Percentiles rank a stretch among this genome's conserved stretches.
Conservation (phyloP, 2,113 vertebrate genomes). For the Ardeotis arabs region DNA sequence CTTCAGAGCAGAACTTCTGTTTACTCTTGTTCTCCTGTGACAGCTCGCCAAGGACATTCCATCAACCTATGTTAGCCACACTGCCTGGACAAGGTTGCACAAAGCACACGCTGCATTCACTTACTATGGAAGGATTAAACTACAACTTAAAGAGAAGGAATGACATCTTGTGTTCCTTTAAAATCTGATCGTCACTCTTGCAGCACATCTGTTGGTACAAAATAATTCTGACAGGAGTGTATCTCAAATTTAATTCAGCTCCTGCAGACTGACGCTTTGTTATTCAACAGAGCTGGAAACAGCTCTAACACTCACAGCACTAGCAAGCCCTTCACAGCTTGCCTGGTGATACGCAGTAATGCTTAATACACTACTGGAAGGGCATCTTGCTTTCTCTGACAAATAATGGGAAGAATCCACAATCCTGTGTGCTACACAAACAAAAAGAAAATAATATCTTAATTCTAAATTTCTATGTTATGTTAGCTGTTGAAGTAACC, state of each 20-base stretch:
- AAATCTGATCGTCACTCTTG: neutral
- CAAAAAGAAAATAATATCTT: no score
- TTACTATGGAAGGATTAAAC: neutral
- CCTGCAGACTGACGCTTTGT: neutral
- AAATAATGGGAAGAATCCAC: neutral
- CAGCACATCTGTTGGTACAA: neutral
- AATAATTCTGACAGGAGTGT: neutral
- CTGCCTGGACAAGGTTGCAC: neutral
- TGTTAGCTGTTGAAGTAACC: neutral
- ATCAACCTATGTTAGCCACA: neutral
- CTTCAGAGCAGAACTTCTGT: neutral
- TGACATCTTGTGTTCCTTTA: neutral
- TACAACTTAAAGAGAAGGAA: neutral
- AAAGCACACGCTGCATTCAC: neutral
- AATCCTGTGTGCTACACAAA: neutral
- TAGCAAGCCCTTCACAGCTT: neutral
- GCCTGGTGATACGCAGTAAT: neutral
- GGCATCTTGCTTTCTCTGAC: neutral
- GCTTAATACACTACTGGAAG: neutral
- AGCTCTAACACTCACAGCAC: neutral
- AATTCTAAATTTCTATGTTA: neutral
- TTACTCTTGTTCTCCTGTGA: neutral
- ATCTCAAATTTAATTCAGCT: neutral
- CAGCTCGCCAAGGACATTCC: fast-evolving
- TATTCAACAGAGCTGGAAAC: neutral